Evolutionary conservation across 1,140 invertebrate genomes (phyloP).

Genomic region (Zaprionus lachaisei): DNA sequence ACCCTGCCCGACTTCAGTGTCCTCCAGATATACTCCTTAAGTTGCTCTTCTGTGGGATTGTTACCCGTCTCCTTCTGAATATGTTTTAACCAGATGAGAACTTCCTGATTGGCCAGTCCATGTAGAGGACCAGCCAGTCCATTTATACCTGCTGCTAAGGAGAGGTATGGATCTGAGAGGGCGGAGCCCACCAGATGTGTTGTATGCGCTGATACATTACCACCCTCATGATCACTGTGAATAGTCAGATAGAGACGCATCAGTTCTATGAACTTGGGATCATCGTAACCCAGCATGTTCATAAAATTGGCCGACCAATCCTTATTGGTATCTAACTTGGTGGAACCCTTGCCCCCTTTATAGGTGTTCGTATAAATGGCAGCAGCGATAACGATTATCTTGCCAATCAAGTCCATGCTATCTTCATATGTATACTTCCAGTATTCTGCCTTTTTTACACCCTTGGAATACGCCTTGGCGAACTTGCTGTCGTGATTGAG

Average conservation of each 20-base stretch:
- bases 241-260: slow-evolving; percentile 97
- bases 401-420: slow-evolving; percentile 97
- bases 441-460: slow-evolving; percentile 49
- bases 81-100: slow-evolving; percentile 92
- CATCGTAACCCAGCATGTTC: slow-evolving; percentile 94
- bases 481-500: slow-evolving; percentile 96
- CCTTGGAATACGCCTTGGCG: slow-evolving; percentile 92
- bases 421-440: slow-evolving; percentile 95
- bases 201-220: slow-evolving; percentile 97
- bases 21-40: slow-evolving; percentile 96
- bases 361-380: slow-evolving; percentile 96
- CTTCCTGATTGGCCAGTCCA: slow-evolving; percentile 97
- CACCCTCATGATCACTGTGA: slow-evolving; percentile 97
- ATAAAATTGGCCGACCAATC: slow-evolving; percentile 98
- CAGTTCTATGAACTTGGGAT: slow-evolving; percentile 93
- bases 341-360: slow-evolving; percentile 91
- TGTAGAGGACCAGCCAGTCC: slow-evolving; percentile 97
- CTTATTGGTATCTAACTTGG: slow-evolving; percentile 92
- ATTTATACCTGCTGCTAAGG: slow-evolving; percentile 96
- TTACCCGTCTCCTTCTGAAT: slow-evolving; percentile 92
- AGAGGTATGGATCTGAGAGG: slow-evolving; percentile 96
- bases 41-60: slow-evolving; percentile 92
- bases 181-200: slow-evolving; percentile 97
- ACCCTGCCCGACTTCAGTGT: slow-evolving; percentile 95
- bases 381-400: slow-evolving; percentile 95